Percentiles rank a stretch among this genome's conserved stretches.
Conservation (phyloP, 2,797 vertebrate genomes). For the Xerus rutilus region DNA sequence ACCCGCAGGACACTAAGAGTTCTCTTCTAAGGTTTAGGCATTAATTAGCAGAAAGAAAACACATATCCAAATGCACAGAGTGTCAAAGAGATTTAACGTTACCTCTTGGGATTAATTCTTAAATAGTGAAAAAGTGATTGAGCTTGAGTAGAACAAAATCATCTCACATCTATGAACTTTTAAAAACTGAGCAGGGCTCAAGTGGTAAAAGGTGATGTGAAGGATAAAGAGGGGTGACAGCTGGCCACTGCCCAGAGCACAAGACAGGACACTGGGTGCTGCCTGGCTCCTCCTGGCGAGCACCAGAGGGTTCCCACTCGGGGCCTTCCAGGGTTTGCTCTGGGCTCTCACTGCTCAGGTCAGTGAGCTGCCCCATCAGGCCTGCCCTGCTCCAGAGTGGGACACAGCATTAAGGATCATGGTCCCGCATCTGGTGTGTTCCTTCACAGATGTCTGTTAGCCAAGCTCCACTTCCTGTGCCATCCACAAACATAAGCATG, state of each 20-base stretch:
- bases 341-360: no score
- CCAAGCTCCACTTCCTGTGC: fast-evolving
- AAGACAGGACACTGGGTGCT: neutral
- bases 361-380: fast-evolving
- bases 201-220: neutral
- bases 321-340: fast-evolving
- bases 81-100: neutral
- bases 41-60: neutral
- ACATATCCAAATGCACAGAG: neutral
- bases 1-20: fast-evolving
- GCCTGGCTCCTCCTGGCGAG: neutral
- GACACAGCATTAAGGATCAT: neutral
- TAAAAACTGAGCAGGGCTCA: neutral
- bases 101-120: neutral
- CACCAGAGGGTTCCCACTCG: fast-evolving
- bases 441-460: neutral
- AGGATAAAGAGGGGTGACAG: neutral
- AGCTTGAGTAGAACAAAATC: neutral
- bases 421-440: fast-evolving
- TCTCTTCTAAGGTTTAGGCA: neutral
- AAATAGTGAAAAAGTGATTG: neutral
- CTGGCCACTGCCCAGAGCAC: fast-evolving
- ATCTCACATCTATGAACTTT: neutral
- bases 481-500: neutral
- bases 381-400: neutral